A percentile compares a stretch with the other conserved stretches of the same genome.
Conservation (phyloP, 2,113 vertebrate species). For the Loxodonta africana region DNA sequence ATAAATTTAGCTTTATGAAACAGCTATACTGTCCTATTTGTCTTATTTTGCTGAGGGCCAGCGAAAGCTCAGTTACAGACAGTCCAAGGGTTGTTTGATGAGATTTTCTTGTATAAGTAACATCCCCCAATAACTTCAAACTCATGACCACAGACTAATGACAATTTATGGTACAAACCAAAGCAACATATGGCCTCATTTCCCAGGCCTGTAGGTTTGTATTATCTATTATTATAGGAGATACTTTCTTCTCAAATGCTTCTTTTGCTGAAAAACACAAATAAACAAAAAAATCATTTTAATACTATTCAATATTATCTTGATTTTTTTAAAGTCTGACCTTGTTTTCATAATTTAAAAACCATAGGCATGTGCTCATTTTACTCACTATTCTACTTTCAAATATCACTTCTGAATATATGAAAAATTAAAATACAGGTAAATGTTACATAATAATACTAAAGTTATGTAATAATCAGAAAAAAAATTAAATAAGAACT, state of each 20-base stretch:
- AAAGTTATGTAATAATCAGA: slow-evolving; percentile 39
- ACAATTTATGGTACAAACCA: slow-evolving; percentile 92
- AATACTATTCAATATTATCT: slow-evolving; percentile 10
- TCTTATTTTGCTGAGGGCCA: slow-evolving; percentile 32
- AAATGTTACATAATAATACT: slow-evolving; percentile 13
- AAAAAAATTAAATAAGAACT: slow-evolving; percentile 50
- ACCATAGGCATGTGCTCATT: not conserved
- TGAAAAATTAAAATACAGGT: slow-evolving; percentile 31
- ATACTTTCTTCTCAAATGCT: slow-evolving; percentile 93
- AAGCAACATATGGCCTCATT: slow-evolving; percentile 97
- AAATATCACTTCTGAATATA: slow-evolving; percentile 27
- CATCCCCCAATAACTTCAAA: slow-evolving; percentile 40
- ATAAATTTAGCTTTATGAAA: slow-evolving; percentile 23
- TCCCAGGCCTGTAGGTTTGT: slow-evolving; percentile 98
- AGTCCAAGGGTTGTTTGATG: not conserved
- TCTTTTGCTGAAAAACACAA: slow-evolving; percentile 93
- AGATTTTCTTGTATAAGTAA: slow-evolving; percentile 8
- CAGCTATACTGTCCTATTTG: not conserved
- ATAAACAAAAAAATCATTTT: slow-evolving; percentile 45
- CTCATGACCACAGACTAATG: not conserved
- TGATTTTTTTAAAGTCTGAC: slow-evolving; percentile 32
- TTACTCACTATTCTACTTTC: slow-evolving; percentile 29
- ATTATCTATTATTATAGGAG: slow-evolving; percentile 98
- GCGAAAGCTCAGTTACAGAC: not conserved
- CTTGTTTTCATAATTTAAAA: slow-evolving; percentile 60